Evolutionary conservation across 2,888 invertebrate genomes (phyloP).

Genomic region (Venusia cambrica): DNA sequence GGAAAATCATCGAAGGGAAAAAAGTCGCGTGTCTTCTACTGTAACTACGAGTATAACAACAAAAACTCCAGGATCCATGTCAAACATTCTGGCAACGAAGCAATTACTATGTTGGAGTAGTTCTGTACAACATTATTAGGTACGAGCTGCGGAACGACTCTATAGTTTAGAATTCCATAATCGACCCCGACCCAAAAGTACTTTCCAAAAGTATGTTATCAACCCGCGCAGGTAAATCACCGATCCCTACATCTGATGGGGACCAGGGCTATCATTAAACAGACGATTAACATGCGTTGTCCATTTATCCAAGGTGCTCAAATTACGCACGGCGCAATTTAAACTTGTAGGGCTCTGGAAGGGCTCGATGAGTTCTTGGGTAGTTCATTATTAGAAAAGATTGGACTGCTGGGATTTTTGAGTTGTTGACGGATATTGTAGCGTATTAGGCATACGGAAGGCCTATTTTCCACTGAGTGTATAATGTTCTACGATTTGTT

Average conservation of each 20-base stretch:
- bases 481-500: too few relatives aligned
- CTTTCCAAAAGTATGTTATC: constrained; percentile 10
- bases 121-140: too few relatives aligned
- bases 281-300: constrained; percentile 56
- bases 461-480: constrained; percentile 5
- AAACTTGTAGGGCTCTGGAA: constrained; percentile 50
- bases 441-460: constrained; percentile 2
- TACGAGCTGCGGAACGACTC: too few relatives aligned
- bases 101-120: too few relatives aligned
- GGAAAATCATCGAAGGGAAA: too few relatives aligned
- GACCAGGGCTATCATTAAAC: constrained; percentile 41
- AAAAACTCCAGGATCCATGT: too few relatives aligned
- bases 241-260: constrained; percentile 20
- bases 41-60: too few relatives aligned
- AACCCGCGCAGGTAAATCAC: constrained; percentile 20
- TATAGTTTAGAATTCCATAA: too few relatives aligned
- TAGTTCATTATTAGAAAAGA: constrained; percentile 52
- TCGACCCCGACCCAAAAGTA: too few relatives aligned
- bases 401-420: constrained; percentile 28
- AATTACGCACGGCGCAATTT: constrained; percentile 48
- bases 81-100: too few relatives aligned
- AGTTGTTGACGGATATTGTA: constrained; percentile 1
- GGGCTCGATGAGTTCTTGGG: constrained; percentile 25
- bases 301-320: constrained; percentile 45
- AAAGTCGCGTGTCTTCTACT: too few relatives aligned